Evolutionary conservation across 1,140 invertebrate species (phyloP).

Genomic region (Venustaconcha ellipsiformis): DNA sequence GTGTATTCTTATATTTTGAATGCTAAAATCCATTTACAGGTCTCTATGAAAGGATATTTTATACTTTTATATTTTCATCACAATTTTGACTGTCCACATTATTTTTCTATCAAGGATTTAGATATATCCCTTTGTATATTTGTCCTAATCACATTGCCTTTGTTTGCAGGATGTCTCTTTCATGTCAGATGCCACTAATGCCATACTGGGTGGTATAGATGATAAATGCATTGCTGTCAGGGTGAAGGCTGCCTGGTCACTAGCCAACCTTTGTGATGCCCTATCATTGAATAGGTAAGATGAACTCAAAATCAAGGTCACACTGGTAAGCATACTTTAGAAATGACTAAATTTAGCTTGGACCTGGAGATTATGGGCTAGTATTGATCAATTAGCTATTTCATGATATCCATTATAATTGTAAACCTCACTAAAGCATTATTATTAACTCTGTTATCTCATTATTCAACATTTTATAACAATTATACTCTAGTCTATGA

Average conservation of each 20-base stretch:
- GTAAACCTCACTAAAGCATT: too few relatives aligned
- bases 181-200: constrained; percentile 78
- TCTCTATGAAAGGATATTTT: neutral
- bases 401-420: too few relatives aligned
- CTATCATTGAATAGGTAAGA: constrained; percentile 76
- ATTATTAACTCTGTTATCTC: too few relatives aligned
- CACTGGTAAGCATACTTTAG: too few relatives aligned
- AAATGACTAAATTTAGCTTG: too few relatives aligned
- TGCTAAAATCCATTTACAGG: neutral
- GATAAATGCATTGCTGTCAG: constrained; percentile 78
- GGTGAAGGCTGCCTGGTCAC: constrained; percentile 85
- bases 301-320: too few relatives aligned
- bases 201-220: constrained; percentile 75
- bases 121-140: neutral
- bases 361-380: too few relatives aligned
- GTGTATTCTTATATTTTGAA: too few relatives aligned
- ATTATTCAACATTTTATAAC: too few relatives aligned
- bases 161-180: constrained; percentile 71
- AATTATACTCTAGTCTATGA: too few relatives aligned
- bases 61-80: constrained; percentile 1
- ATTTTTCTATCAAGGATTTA: neutral
- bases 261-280: constrained; percentile 86
- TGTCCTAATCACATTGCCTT: constrained; percentile 1
- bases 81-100: neutral
- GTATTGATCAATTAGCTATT: too few relatives aligned